Evolutionary conservation across 2,888 invertebrate species (phyloP).

Genomic region (Tachina lurida): DNA sequence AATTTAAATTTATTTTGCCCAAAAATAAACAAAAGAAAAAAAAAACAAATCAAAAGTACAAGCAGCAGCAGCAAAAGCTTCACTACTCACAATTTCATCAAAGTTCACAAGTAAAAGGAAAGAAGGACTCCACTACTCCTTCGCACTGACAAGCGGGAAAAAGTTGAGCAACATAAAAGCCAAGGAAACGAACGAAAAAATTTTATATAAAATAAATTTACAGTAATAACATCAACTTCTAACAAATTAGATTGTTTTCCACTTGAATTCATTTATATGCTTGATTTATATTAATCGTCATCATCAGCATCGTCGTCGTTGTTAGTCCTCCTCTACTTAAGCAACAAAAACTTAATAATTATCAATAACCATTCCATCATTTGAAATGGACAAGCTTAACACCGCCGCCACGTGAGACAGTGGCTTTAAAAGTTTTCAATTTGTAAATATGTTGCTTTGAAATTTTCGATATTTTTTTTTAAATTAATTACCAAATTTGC

Average conservation of each 20-base stretch:
- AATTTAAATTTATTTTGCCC: slow-evolving; percentile 51
- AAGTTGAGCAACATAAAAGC: slow-evolving; percentile 8
- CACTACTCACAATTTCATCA: slow-evolving; percentile 59
- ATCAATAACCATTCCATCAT: slow-evolving; percentile 56
- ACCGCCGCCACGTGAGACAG: slow-evolving; percentile 1
- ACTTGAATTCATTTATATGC: slow-evolving; percentile 80
- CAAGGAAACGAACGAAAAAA: slow-evolving; percentile 37
- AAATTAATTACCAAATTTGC: no score
- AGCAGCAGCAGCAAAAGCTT: slow-evolving; percentile 24
- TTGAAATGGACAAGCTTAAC: slow-evolving; percentile 32
- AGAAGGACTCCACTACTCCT: not conserved
- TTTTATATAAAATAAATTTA: slow-evolving; percentile 66
- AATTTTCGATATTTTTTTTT: no score
- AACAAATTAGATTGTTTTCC: slow-evolving; percentile 83
- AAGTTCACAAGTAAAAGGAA: slow-evolving; percentile 39
- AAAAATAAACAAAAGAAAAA: not conserved
- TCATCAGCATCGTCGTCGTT: slow-evolving; percentile 25
- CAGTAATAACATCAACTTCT: slow-evolving; percentile 73
- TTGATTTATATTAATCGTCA: slow-evolving; percentile 71
- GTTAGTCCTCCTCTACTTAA: not conserved
- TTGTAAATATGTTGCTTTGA: not conserved
- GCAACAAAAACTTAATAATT: slow-evolving; percentile 48
- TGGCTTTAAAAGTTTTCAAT: not conserved
- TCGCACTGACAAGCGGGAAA: not conserved
- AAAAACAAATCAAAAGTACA: not conserved